These are phyloP conservation scores for Andricus grossulariae DNA, from an alignment of 1,140 invertebrate species.

Conservation along the genomic window DNA sequence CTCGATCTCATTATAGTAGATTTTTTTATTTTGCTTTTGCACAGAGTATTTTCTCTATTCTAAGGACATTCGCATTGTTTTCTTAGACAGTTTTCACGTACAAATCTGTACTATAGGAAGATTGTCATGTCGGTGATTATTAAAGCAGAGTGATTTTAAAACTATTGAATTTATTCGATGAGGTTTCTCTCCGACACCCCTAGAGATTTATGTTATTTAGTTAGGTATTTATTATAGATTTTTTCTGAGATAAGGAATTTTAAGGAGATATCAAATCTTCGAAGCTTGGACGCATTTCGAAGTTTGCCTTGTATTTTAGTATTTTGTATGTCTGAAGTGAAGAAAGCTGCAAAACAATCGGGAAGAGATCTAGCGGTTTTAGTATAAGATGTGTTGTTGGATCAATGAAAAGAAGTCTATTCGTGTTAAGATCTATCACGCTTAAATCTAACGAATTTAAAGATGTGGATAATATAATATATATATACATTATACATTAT, in stretches of 20 bases:
- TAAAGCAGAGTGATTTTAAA: slow-evolving; percentile 25
- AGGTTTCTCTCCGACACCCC: not conserved
- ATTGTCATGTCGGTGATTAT: slow-evolving; percentile 18
- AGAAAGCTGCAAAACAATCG: not conserved
- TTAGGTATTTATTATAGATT: not conserved
- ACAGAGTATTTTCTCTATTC: slow-evolving; percentile 23
- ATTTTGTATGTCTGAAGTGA: not conserved
- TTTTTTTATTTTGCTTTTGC: slow-evolving; percentile 8
- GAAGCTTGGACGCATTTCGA: not conserved
- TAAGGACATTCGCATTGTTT: not conserved
- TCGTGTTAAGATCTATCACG: slow-evolving; percentile 64
- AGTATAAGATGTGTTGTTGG: slow-evolving; percentile 61
- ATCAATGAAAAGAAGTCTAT: slow-evolving; percentile 67
- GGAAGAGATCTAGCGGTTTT: slow-evolving; percentile 48
- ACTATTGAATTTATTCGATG: slow-evolving; percentile 4
- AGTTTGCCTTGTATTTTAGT: slow-evolving; percentile 9
- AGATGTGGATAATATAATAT: slow-evolving; percentile 31
- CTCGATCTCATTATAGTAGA: not conserved
- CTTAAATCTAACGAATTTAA: slow-evolving; percentile 57
- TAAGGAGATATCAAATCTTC: not conserved
- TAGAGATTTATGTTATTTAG: not conserved
- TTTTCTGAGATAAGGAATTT: no score
- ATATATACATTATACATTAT: slow-evolving; percentile 49
- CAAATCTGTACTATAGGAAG: slow-evolving; percentile 1
- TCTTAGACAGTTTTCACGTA: not conserved